Evolutionary conservation across 2,797 vertebrate genomes (phyloP).

Genomic region (Siniperca scherzeri): DNA sequence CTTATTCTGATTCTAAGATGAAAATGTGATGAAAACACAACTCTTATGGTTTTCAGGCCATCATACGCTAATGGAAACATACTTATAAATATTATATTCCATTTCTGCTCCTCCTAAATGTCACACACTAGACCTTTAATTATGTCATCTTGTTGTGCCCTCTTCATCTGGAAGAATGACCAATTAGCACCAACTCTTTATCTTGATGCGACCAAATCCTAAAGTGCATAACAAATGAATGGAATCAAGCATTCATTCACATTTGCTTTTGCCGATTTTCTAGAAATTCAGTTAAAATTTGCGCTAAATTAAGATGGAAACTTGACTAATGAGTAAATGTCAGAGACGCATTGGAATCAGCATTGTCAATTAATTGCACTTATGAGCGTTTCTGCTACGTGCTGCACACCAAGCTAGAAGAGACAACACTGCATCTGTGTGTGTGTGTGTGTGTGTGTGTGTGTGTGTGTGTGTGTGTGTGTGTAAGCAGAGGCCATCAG

Average conservation of each 20-base stretch:
- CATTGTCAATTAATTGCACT: neutral
- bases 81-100: neutral
- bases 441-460: neutral
- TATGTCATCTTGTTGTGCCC: neutral
- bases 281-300: neutral
- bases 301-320: neutral
- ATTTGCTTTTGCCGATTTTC: neutral
- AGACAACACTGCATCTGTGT: neutral
- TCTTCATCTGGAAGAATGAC: neutral
- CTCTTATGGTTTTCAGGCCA: too few species aligned
- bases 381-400: neutral
- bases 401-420: constrained; percentile 9
- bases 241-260: neutral
- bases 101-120: neutral
- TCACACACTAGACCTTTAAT: too few species aligned
- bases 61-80: too few species aligned
- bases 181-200: neutral
- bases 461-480: constrained; percentile 2
- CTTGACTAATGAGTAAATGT: neutral
- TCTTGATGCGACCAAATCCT: neutral
- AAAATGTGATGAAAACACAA: too few species aligned
- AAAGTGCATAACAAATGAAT: neutral
- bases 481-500: constrained; percentile 3
- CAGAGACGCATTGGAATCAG: neutral
- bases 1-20: too few species aligned